phyloP scores from a whole-genome alignment of 2,888 invertebrate genomes.

The Drosophila anomelani region DNA sequence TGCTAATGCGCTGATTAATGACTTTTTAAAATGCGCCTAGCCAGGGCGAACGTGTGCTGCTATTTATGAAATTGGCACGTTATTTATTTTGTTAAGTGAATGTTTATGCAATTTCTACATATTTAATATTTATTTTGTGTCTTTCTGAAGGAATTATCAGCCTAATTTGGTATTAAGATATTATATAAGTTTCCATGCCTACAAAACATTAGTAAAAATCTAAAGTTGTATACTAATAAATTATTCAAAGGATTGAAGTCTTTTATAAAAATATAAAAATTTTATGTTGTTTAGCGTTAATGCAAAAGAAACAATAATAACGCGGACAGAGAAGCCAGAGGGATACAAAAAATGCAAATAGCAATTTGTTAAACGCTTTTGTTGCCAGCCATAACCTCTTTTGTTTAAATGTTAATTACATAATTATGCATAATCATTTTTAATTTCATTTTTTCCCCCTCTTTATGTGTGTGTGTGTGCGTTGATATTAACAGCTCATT shows the following conservation, averaged over 20 bases:
- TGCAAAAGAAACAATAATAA: neutral
- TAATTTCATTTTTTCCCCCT: conserved; percentile 42
- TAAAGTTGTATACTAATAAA: neutral
- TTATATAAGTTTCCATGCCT: too few species aligned
- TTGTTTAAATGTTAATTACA: conserved; percentile 83
- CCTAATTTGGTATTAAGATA: too few species aligned
- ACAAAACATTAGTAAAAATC: too few species aligned
- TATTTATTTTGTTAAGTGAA: conserved; percentile 3
- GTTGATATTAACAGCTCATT: conserved; percentile 78
- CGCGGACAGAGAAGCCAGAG: neutral
- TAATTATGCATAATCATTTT: conserved; percentile 82
- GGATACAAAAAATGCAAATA: conserved; percentile 63
- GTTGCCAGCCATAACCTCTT: conserved; percentile 76
- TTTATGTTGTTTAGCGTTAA: neutral
- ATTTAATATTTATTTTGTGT: too few species aligned
- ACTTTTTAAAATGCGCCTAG: conserved; percentile 67
- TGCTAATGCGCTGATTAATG: conserved; percentile 80
- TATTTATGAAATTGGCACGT: conserved; percentile 14
- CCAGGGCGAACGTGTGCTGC: conserved; percentile 12
- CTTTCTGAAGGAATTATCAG: too few species aligned
- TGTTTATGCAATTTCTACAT: neutral
- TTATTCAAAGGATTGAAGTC: neutral
- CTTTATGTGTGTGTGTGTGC: conserved; percentile 25
- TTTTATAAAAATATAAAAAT: neutral
- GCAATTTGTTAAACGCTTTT: conserved; percentile 71